Evolutionary conservation across 37 sponge, comb jelly and placozoan species (phyloP).

Genomic region (Oscarella lobularis): DNA sequence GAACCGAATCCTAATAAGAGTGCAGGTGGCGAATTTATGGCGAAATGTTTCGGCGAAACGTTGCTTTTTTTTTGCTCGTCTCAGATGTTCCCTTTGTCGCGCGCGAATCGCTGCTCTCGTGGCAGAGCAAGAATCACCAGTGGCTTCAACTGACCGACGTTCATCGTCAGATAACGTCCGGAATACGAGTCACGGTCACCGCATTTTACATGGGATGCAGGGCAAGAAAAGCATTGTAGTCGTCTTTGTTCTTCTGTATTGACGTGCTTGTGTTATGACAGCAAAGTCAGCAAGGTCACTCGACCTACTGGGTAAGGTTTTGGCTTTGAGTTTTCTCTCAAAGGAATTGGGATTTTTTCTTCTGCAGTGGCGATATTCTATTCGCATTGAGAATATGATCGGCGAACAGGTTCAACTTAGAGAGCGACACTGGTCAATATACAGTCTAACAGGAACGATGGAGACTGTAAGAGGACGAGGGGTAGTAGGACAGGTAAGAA

Average conservation of each 20-base stretch:
- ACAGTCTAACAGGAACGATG: slow-evolving; percentile 47
- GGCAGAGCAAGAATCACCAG: slow-evolving; percentile 70
- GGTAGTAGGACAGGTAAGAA: slow-evolving; percentile 79
- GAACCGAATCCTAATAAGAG: slow-evolving; percentile 17
- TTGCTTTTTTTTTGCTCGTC: no score
- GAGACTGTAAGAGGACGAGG: slow-evolving; percentile 85
- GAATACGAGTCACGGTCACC: slow-evolving; percentile 76
- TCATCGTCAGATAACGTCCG: slow-evolving; percentile 70
- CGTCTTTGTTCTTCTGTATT: no score
- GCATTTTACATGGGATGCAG: slow-evolving; percentile 88
- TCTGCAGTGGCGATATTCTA: slow-evolving; percentile 76
- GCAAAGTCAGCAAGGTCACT: slow-evolving; percentile 1
- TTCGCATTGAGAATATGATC: slow-evolving; percentile 79
- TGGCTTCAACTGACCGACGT: slow-evolving; percentile 77
- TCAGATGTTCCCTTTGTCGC: slow-evolving; percentile 5
- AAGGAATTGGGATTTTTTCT: not conserved
- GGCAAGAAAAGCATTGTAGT: slow-evolving; percentile 16
- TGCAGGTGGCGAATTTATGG: slow-evolving; percentile 13
- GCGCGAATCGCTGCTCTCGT: slow-evolving; percentile 31
- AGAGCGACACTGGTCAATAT: slow-evolving; percentile 84
- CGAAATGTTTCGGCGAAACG: no score
- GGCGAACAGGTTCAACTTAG: slow-evolving; percentile 55
- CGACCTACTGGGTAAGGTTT: slow-evolving; percentile 8
- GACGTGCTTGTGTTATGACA: no score
- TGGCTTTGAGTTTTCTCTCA: not conserved